These are phyloP conservation scores for Lasioglossum oenotherae DNA, from an alignment of 2,888 invertebrate species.

Conservation along the genomic window DNA sequence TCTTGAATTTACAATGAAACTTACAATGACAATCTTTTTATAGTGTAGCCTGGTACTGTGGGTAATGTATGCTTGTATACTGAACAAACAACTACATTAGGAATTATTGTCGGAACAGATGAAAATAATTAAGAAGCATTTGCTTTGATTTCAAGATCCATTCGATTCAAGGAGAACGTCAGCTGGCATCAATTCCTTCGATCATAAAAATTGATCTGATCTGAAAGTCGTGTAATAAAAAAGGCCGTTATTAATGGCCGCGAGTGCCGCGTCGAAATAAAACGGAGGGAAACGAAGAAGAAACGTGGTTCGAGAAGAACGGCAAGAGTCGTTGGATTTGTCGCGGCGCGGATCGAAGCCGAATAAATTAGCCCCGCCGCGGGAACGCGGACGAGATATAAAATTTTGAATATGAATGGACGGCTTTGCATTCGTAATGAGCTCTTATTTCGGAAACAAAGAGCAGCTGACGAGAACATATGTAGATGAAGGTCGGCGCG, in stretches of 20 bases:
- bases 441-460: constrained; percentile 88
- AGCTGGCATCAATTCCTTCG: constrained; percentile 46
- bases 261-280: constrained; percentile 38
- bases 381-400: constrained; percentile 87
- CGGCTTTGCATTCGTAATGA: constrained; percentile 94
- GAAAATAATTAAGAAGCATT: background rate
- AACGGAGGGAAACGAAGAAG: background rate
- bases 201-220: constrained; percentile 49
- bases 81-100: background rate
- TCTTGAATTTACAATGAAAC: no score
- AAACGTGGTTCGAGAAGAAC: constrained; percentile 17
- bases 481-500: constrained; percentile 85
- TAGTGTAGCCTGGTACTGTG: no score
- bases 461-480: constrained; percentile 87
- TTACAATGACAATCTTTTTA: no score
- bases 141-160: background rate
- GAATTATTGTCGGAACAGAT: background rate
- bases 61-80: no score
- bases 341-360: constrained; percentile 84
- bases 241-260: constrained; percentile 61
- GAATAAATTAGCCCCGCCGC: constrained; percentile 91
- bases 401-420: constrained; percentile 96
- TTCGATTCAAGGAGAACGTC: constrained; percentile 28
- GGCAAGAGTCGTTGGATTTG: constrained; percentile 78
- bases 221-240: constrained; percentile 40